Evolutionary conservation across 92 coral and sea anemone genomes (phyloP).

Genomic region (Palythoa grandiflora): DNA sequence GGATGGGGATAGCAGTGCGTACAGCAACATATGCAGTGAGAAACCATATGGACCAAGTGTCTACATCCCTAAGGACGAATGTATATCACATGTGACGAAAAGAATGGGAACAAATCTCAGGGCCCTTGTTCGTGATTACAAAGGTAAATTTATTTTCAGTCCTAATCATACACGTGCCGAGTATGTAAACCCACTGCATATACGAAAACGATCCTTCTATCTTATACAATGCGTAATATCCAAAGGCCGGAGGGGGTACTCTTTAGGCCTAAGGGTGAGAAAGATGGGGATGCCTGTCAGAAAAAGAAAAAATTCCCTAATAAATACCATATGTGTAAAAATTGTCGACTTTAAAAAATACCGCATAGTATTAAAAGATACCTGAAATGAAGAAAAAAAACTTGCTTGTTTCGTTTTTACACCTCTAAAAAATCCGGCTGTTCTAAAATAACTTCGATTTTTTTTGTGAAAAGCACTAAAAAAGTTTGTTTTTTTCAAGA

Average conservation of each 20-base stretch:
- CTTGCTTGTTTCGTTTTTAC: background rate
- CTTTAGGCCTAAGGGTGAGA: no score
- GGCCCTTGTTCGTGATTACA: background rate
- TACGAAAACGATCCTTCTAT: background rate
- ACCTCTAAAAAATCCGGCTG: background rate
- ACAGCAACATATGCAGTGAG: conserved; percentile 2
- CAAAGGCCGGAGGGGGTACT: background rate
- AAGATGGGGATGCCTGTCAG: background rate
- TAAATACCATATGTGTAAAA: background rate
- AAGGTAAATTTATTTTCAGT: background rate
- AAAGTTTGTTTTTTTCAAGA: background rate
- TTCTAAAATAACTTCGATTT: background rate
- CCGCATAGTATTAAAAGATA: background rate
- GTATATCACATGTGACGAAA: background rate
- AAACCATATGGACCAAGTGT: background rate
- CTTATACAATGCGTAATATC: background rate
- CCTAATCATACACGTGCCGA: background rate
- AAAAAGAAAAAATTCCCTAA: background rate
- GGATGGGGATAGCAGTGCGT: conserved; percentile 37
- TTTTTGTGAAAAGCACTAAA: background rate
- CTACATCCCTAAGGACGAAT: background rate
- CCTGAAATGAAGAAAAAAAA: background rate
- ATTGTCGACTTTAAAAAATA: background rate
- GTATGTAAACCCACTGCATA: background rate
- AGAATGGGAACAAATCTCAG: conserved; percentile 8